Percentiles rank a stretch among this genome's conserved stretches.
Evolutionary conservation across 2,797 vertebrate species (phyloP).

Genomic region (Cheirogaleus major): DNA sequence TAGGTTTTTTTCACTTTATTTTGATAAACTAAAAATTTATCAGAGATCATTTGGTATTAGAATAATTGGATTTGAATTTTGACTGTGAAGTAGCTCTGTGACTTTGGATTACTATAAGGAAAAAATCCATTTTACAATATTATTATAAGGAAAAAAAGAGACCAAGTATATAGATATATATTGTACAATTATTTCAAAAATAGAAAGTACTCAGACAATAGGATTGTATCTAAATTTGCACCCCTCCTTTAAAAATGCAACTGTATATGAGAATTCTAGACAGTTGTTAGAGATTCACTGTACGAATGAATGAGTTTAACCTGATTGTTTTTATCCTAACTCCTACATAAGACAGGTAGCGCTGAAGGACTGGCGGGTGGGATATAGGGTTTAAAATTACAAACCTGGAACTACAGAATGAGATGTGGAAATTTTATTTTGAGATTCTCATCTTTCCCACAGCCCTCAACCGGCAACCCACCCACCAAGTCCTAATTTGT

Average conservation of each 20-base stretch:
- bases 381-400: not conserved
- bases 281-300: not conserved
- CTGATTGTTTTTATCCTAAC: constrained; percentile 5
- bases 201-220: not conserved
- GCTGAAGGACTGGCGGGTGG: not conserved
- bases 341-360: not conserved
- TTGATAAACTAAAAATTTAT: constrained; percentile 33
- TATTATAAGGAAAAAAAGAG: not conserved
- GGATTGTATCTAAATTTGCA: not conserved
- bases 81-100: not conserved
- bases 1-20: not conserved
- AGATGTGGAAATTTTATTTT: not conserved
- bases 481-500: not conserved
- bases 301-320: not conserved
- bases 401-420: not conserved
- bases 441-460: not conserved
- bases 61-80: constrained; percentile 20
- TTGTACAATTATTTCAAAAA: constrained; percentile 3
- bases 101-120: not conserved
- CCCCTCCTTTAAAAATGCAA: constrained; percentile 33
- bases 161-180: not conserved
- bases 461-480: not conserved
- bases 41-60: not conserved
- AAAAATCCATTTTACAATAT: constrained; percentile 1
- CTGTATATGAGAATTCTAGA: not conserved